Percentiles rank a stretch among this genome's conserved stretches.
Conservation (phyloP, 2,113 vertebrate genomes). For the Azemiops feae region DNA sequence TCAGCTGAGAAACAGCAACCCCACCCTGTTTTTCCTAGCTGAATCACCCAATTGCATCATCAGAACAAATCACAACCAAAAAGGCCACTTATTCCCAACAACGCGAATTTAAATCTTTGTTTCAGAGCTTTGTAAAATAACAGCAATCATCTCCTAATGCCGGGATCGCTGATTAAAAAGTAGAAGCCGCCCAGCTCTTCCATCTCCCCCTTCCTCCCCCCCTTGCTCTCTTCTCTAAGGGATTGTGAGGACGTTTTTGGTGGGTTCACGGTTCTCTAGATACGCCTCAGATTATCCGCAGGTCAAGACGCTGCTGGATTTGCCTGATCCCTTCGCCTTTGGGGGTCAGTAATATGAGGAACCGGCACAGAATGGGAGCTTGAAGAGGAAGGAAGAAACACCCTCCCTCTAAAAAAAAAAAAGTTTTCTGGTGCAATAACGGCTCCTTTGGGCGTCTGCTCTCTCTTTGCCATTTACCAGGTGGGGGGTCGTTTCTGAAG, state of each 20-base stretch:
- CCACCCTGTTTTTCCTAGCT: constrained; percentile 60
- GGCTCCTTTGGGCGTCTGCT: accelerated
- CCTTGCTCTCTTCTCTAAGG: accelerated
- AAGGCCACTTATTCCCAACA: constrained; percentile 32
- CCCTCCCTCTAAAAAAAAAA: accelerated
- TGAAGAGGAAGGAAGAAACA: background rate
- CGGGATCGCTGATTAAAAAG: background rate
- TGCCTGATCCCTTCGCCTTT: background rate
- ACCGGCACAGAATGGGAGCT: background rate
- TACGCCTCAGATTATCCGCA: background rate
- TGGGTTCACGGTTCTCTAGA: background rate
- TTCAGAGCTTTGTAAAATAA: background rate
- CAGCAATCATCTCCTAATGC: background rate
- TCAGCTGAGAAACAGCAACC: constrained; percentile 52
- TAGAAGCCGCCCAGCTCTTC: background rate
- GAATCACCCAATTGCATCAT: constrained; percentile 63
- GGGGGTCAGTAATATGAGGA: background rate
- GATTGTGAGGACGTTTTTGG: background rate
- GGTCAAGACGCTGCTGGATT: accelerated
- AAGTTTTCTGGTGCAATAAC: accelerated
- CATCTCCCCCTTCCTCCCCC: accelerated
- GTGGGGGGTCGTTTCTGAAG: background rate
- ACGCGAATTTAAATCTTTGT: constrained; percentile 2
- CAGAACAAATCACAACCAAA: constrained; percentile 39
- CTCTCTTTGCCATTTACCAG: accelerated